phyloP scores from a whole-genome alignment of 2,888 invertebrate species.

The Eristalis intricaria region DNA sequence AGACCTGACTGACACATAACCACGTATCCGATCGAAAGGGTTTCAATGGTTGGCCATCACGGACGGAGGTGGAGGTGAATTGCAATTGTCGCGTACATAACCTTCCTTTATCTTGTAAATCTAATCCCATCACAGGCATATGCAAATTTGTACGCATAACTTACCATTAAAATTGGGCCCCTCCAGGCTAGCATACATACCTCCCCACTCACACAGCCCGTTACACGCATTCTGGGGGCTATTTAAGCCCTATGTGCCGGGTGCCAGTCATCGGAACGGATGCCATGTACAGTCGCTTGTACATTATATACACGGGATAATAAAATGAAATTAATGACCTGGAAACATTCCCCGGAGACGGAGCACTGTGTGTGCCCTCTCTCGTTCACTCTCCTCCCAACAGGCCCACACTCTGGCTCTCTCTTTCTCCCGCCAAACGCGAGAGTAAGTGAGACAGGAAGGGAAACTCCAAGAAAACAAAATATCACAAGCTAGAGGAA shows the following conservation, averaged over 20 bases:
- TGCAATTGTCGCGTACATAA: constrained; percentile 23
- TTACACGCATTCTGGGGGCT: not conserved
- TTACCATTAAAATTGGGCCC: constrained; percentile 1
- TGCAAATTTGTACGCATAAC: constrained; percentile 8
- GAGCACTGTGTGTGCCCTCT: not conserved
- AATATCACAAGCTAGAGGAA: constrained; percentile 1
- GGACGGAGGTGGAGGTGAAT: constrained; percentile 12
- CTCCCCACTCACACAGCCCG: not conserved
- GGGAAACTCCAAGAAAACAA: constrained; percentile 24
- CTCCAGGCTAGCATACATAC: not conserved
- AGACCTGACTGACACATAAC: not conserved
- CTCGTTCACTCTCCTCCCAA: constrained; percentile 8
- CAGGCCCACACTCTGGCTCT: not conserved
- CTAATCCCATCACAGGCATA: not conserved
- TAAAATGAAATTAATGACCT: constrained; percentile 57
- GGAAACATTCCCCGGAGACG: constrained; percentile 30
- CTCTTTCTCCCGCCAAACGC: not conserved
- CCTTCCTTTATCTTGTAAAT: constrained; percentile 9
- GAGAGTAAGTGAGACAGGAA: not conserved
- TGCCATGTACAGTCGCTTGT: constrained; percentile 20
- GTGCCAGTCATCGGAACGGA: constrained; percentile 28
- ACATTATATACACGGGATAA: constrained; percentile 46
- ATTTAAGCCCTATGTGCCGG: not conserved
- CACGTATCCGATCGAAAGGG: constrained; percentile 26
- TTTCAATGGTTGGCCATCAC: not conserved